Base-by-base conservation (phyloP, 2,888 invertebrate species). In the Brachyptera risi region DNA sequence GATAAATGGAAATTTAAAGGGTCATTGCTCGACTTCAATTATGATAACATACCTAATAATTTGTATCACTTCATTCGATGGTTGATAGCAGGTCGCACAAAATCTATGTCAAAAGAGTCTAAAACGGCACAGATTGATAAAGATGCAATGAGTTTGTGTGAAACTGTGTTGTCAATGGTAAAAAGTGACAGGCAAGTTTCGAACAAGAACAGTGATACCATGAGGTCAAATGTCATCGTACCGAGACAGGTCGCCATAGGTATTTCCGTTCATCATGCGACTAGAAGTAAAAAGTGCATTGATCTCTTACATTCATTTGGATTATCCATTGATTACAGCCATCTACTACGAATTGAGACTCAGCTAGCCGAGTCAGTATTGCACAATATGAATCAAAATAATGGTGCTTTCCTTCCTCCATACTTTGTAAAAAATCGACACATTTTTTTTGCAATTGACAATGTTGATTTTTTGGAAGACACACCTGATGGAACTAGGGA, bases 401-500 rank as follows among this genome's bases (percentile, higher is more conserved):
- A 42, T 17, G 60, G 56, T n/a, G 31, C 56, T 26, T 60, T 42
- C 44, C 42, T 61, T n/a, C n/a, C n/a, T n/a, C n/a, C n/a, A n/a
- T n/a, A n/a, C n/a, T n/a, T n/a, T n/a, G n/a, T n/a, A n/a, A 50
- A 40, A 58, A 61, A 42, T 24, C 47, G 58, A 11, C 61, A 50
- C 51, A 57, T 58, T 15, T 58, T 40, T 42, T 63, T 60, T 61
- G 63, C 63, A 17, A 58, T 51, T 26, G 60, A 63, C 40, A 63
- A 63, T 31, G 40, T 61, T 40, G 58, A 63, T 40, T 63, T 61
- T 49, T 38, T 19, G 26, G 60, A 63, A 26, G 60, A 63, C 35
- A 63, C 60, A 13, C 57, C 60, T 11, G 50, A 63, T 38, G 63
- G 58, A 13, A 61, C n/a, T n/a, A 61, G 42, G 27, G 44, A 17